These are phyloP conservation scores for Apamea anceps DNA, from an alignment of 2,888 invertebrate species.

Conservation along the genomic window DNA sequence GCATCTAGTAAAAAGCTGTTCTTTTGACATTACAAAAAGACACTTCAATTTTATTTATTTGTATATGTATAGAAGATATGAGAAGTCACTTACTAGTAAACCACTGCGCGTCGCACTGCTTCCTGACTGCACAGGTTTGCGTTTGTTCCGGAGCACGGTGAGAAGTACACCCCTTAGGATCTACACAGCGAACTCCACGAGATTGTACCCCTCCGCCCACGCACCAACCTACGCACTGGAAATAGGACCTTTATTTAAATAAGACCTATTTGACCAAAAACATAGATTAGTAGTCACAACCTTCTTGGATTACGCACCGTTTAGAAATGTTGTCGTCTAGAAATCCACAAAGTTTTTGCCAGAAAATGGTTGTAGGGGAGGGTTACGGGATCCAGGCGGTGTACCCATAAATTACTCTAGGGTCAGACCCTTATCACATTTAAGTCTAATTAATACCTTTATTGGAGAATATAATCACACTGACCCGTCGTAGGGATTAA, in stretches of 20 bases:
- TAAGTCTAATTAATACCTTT: constrained; percentile 51
- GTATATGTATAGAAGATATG: not conserved
- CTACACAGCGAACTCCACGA: constrained; percentile 93
- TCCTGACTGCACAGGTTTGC: constrained; percentile 92
- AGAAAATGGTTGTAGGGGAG: constrained; percentile 18
- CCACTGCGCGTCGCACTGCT: constrained; percentile 94
- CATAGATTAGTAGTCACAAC: constrained; percentile 9
- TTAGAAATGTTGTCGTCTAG: constrained; percentile 13
- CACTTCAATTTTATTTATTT: not conserved
- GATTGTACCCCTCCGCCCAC: constrained; percentile 94
- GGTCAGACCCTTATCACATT: constrained; percentile 46
- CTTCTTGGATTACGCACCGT: constrained; percentile 24
- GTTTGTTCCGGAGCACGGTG: constrained; percentile 91
- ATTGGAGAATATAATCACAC: constrained; percentile 27
- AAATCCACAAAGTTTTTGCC: constrained; percentile 31
- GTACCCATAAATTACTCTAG: constrained; percentile 44
- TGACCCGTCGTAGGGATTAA: constrained; percentile 35
- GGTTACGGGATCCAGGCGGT: constrained; percentile 15
- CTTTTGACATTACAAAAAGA: not conserved
- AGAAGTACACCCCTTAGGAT: constrained; percentile 91
- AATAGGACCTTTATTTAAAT: constrained; percentile 40
- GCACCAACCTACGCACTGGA: constrained; percentile 93
- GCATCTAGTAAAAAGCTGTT: not conserved
- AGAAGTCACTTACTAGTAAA: constrained; percentile 91
- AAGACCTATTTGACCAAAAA: constrained; percentile 12